Base-by-base conservation (phyloP, 1,140 invertebrate genomes). In the Drosophila dunni region DNA sequence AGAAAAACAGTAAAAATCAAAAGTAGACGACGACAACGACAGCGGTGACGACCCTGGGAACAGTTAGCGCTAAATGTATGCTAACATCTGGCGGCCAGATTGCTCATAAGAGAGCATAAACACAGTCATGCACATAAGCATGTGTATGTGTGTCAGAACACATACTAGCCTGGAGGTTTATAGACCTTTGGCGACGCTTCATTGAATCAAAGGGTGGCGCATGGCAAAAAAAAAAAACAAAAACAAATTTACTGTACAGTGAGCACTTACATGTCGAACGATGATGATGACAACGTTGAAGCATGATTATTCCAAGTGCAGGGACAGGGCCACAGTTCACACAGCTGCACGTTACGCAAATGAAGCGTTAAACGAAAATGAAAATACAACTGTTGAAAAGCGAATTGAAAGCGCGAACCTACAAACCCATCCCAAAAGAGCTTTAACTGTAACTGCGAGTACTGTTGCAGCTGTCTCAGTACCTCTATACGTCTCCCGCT, bases 351-450 rank as follows among this genome's bases (percentile, higher is more conserved):
- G 71, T 78, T 78, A 80, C 75, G 65, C 75, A 78, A 75, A 80
- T 78, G 78, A 78, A 80, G 78, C 75, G 78, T 79, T 68, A 73
- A 89, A 82, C 77, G 68, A 75, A 79, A 75, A 60, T 71, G 54
- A 66, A 61, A 80, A 74, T 76, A 71, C 79, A 71, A 71, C 77
- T 83, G 79, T 88, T 86, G 79, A 86, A 86, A 86, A 75, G 83
- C 76, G 67, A 88, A 88, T 88, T 88, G 17, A 69, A 88, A 88
- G 79, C 80, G 86, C 76, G 80, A 83, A 80, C 81, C 67, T 69
- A 29, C 67, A 73, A 66, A 71, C 83, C 79, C 48, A 61, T 53
- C 48, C 62, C 24, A 33, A 61, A 61, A 68, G 64, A 73, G 64
- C 70, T 69, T 74, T 74, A 74, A 74, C 71, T 74, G 66, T 74